Evolutionary conservation across 1,140 invertebrate species (phyloP).

Genomic region (Pseudoatta argentina): DNA sequence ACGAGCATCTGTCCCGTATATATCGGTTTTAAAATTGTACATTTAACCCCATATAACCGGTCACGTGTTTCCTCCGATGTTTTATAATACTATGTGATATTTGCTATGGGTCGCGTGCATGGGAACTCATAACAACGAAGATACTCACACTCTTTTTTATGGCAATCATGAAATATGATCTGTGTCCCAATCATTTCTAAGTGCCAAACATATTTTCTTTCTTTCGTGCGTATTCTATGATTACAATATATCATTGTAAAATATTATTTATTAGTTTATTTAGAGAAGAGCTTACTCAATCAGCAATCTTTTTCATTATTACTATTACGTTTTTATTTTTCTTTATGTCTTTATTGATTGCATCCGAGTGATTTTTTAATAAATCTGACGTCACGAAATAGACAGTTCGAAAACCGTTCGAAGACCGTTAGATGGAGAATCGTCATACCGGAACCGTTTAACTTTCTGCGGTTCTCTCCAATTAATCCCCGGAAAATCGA

Average conservation of each 20-base stretch:
- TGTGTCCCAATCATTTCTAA: neutral
- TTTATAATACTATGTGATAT: constrained; percentile 68
- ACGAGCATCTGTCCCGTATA: constrained; percentile 80
- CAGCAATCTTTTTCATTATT: neutral
- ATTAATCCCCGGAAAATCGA: constrained; percentile 76
- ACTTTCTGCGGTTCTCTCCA: constrained; percentile 69
- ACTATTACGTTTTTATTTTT: neutral
- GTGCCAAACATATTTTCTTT: neutral
- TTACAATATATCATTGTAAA: neutral
- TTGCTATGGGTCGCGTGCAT: constrained; percentile 72
- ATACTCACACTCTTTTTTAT: constrained; percentile 68
- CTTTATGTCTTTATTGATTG: neutral
- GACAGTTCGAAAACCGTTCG: constrained; percentile 12
- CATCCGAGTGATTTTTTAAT: neutral
- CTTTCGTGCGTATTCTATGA: neutral
- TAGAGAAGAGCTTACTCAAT: neutral
- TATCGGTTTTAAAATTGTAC: constrained; percentile 67
- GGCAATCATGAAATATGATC: constrained; percentile 54
- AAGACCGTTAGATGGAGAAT: constrained; percentile 30
- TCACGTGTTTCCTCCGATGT: constrained; percentile 72
- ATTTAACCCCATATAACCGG: constrained; percentile 69
- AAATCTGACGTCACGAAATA: neutral
- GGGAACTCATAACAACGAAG: constrained; percentile 73
- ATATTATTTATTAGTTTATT: neutral
- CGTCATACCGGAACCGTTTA: constrained; percentile 51